These are phyloP conservation scores for Malurus elegans DNA, from an alignment of 2,113 vertebrate genomes.

Conservation along the genomic window DNA sequence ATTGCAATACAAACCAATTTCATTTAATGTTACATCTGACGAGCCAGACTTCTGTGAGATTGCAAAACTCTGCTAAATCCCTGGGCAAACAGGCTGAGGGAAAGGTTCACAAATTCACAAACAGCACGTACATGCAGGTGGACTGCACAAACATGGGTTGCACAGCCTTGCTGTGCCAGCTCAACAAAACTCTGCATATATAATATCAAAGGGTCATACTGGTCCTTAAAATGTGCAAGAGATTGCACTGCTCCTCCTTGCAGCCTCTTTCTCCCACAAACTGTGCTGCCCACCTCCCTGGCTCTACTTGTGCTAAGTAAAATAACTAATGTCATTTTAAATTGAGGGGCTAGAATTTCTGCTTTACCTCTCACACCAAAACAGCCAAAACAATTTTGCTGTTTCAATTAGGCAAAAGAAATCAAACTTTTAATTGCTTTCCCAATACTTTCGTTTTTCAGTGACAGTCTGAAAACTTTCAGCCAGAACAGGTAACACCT, in stretches of 20 bases:
- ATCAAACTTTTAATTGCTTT: neutral
- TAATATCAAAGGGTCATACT: neutral
- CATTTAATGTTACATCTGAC: neutral
- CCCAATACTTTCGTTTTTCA: neutral
- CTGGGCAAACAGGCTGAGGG: neutral
- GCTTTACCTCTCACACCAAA: neutral
- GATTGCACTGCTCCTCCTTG: neutral
- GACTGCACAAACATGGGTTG: fast-evolving
- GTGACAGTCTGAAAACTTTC: neutral
- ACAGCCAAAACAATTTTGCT: neutral
- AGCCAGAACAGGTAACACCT: neutral
- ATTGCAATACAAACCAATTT: conserved; percentile 11
- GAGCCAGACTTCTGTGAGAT: neutral
- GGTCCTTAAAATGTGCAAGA: neutral
- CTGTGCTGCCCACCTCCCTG: neutral
- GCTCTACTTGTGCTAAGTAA: neutral
- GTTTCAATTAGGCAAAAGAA: neutral
- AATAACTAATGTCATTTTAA: neutral
- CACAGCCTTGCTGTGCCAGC: neutral
- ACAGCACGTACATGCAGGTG: fast-evolving
- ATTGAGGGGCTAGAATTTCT: neutral
- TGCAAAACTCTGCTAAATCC: conserved; percentile 7
- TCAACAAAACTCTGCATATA: neutral
- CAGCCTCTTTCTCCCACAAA: neutral
- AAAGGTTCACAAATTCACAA: neutral